These are phyloP conservation scores for Salticus scenicus DNA, from an alignment of 2,888 invertebrate genomes.

Conservation along the genomic window DNA sequence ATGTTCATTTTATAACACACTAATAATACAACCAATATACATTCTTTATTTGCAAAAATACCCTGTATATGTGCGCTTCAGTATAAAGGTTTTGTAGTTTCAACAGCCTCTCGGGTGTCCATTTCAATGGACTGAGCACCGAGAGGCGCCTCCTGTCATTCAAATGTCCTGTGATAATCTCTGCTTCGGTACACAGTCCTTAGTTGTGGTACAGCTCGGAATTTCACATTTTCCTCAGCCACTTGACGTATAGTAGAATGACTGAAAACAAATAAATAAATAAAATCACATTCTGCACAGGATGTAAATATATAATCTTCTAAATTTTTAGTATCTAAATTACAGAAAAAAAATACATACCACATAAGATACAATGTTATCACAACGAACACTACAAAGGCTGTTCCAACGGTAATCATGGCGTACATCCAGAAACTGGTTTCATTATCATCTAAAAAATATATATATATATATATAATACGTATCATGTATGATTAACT, in stretches of 20 bases:
- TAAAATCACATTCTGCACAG: background rate
- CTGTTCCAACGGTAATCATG: constrained; percentile 53
- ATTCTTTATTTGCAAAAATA: too few relatives aligned
- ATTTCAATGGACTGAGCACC: background rate
- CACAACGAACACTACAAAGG: constrained; percentile 44
- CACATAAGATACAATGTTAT: constrained; percentile 56
- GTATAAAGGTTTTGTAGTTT: constrained; percentile 7
- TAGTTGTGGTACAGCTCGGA: constrained; percentile 8
- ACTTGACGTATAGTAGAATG: constrained; percentile 65
- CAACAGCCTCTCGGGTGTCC: constrained; percentile 19
- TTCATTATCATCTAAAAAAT: constrained; percentile 62
- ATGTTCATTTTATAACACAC: too few relatives aligned
- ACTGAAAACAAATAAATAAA: constrained; percentile 20
- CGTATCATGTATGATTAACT: too few relatives aligned
- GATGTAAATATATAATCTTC: too few relatives aligned
- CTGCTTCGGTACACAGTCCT: constrained; percentile 33
- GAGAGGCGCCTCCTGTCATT: constrained; percentile 39
- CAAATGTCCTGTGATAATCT: constrained; percentile 25
- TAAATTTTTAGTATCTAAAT: too few relatives aligned
- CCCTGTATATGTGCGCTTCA: background rate
- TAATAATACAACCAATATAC: too few relatives aligned
- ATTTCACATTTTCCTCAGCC: constrained; percentile 53
- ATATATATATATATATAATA: background rate
- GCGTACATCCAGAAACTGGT: constrained; percentile 65
- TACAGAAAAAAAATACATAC: too few relatives aligned